Conservation (phyloP, 2,113 vertebrate genomes). For the Rhinoptilus africanus region DNA sequence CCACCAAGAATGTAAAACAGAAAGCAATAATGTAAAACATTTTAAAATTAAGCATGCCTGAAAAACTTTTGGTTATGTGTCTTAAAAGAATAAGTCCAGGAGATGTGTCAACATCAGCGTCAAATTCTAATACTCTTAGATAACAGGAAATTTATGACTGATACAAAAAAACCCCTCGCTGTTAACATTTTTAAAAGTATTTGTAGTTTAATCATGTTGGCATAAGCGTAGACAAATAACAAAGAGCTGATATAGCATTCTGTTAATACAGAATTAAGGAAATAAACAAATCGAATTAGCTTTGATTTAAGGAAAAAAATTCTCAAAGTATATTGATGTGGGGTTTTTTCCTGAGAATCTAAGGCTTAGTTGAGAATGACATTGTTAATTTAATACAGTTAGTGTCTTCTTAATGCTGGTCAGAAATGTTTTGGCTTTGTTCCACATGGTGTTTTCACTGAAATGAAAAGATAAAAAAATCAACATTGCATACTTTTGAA, state of each 20-base stretch:
- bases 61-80: neutral
- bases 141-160: neutral
- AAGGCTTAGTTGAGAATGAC: neutral
- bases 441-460: neutral
- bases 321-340: neutral
- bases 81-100: neutral
- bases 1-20: neutral
- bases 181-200: neutral
- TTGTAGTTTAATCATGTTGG: neutral
- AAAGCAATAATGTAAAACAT: neutral
- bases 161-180: rapidly evolving
- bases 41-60: neutral
- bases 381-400: neutral
- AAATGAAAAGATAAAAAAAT: neutral
- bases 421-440: neutral
- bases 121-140: neutral
- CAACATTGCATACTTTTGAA: neutral
- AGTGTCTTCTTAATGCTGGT: neutral
- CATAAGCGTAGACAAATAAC: neutral
- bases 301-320: neutral
- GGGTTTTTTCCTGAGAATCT: neutral
- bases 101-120: neutral
- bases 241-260: neutral
- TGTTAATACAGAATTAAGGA: neutral
- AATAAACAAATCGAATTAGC: neutral